Percentiles rank a stretch among this genome's conserved stretches.
Evolutionary conservation across 1,140 invertebrate species (phyloP).

Genomic region (Drosophila truncata): DNA sequence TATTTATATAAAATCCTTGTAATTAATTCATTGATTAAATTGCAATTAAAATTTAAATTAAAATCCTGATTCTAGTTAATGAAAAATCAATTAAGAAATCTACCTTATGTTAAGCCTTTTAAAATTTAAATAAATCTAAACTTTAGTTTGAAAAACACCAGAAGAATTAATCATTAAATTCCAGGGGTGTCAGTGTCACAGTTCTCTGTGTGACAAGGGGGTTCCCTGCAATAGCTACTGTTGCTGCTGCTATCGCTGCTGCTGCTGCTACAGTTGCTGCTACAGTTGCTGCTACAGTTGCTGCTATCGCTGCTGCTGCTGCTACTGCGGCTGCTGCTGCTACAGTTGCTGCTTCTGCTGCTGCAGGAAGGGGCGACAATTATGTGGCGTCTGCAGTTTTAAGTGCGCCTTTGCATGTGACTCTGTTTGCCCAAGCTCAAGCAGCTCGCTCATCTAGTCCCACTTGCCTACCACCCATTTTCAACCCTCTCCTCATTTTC

Average conservation of each 20-base stretch:
- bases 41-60: too few species aligned
- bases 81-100: too few species aligned
- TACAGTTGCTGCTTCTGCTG: conserved; percentile 31
- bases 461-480: not conserved
- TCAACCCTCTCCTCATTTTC: not conserved
- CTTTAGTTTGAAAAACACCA: not conserved
- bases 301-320: conserved; percentile 5
- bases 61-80: too few species aligned
- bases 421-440: conserved; percentile 63
- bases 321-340: not conserved
- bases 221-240: conserved; percentile 7
- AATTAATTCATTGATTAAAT: too few species aligned
- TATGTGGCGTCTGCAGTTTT: conserved; percentile 83
- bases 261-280: conserved; percentile 20
- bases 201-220: not conserved
- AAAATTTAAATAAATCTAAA: not conserved
- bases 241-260: not conserved
- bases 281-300: conserved; percentile 32
- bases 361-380: conserved; percentile 56
- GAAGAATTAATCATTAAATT: not conserved
- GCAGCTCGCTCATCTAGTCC: conserved; percentile 7
- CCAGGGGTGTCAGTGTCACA: not conserved
- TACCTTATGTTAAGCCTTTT: too few species aligned
- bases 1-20: too few species aligned
- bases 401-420: conserved; percentile 80